Evolutionary conservation across 2,797 vertebrate genomes (phyloP).

Genomic region (Xenentodon cancila): DNA sequence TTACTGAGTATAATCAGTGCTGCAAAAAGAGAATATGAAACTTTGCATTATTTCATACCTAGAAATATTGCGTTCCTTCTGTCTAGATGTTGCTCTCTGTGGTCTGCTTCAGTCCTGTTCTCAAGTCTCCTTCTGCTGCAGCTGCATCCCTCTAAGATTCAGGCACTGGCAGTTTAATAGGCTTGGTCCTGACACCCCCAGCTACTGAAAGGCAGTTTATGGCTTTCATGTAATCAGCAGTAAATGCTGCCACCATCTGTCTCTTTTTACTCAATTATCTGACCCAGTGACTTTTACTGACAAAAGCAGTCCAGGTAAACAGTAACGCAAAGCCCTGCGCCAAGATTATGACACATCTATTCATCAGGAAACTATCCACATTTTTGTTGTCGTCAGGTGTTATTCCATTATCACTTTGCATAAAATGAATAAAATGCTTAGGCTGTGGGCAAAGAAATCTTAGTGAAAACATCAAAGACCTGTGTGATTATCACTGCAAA

Average conservation of each 20-base stretch:
- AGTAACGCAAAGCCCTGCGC: constrained; percentile 56
- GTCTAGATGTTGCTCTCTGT: constrained; percentile 7
- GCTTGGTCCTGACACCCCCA: constrained; percentile 62
- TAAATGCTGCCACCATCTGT: constrained; percentile 84
- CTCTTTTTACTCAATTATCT: constrained; percentile 84
- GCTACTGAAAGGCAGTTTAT: constrained; percentile 78
- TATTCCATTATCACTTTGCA: constrained; percentile 10
- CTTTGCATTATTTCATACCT: background rate
- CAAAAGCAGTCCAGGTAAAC: constrained; percentile 75
- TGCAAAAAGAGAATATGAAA: constrained; percentile 5
- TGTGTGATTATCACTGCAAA: constrained; percentile 8
- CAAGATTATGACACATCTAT: constrained; percentile 49
- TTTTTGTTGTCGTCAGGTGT: constrained; percentile 34
- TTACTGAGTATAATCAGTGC: background rate
- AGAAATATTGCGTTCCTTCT: constrained; percentile 5
- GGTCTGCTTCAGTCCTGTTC: constrained; percentile 23
- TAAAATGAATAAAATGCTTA: constrained; percentile 3
- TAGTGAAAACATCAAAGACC: constrained; percentile 12
- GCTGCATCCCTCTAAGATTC: constrained; percentile 60
- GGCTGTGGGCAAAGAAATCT: constrained; percentile 19
- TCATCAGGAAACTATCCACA: constrained; percentile 41
- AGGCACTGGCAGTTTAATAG: constrained; percentile 73
- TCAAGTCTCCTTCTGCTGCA: constrained; percentile 28
- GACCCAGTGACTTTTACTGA: constrained; percentile 82
- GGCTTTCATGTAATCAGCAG: constrained; percentile 84